Evolutionary conservation across 1,140 invertebrate genomes (phyloP).

Genomic region (Aphelenchoides avenae): DNA sequence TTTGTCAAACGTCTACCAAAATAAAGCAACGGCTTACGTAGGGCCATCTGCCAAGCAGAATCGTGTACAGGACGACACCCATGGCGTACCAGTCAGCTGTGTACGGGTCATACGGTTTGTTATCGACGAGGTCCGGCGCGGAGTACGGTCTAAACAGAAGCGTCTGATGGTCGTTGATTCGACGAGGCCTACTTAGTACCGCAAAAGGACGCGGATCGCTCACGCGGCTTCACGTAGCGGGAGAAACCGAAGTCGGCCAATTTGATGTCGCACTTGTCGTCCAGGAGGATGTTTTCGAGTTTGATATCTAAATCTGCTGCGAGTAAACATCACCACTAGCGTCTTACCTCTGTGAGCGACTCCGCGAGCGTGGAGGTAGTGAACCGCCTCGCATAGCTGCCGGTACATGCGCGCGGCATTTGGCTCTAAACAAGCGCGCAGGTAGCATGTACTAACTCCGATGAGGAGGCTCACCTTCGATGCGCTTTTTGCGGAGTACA

Average conservation of each 20-base stretch:
- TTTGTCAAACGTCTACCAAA: neutral
- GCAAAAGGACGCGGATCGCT: conserved; percentile 13
- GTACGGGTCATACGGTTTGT: conserved; percentile 6
- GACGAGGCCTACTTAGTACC: conserved; percentile 5
- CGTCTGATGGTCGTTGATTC: neutral
- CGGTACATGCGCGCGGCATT: conserved; percentile 7
- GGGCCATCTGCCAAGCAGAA: conserved; percentile 14
- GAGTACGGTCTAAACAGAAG: conserved; percentile 7
- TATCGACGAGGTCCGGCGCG: conserved; percentile 1
- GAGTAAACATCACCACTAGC: neutral
- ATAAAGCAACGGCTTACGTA: conserved; percentile 3
- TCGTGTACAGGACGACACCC: conserved; percentile 12
- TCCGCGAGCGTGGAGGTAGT: conserved; percentile 9
- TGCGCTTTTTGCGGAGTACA: neutral
- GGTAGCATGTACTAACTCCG: neutral
- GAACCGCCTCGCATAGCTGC: conserved; percentile 17
- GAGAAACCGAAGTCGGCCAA: conserved; percentile 82
- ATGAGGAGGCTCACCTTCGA: conserved; percentile 4
- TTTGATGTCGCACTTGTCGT: conserved; percentile 96
- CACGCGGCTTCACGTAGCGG: neutral
- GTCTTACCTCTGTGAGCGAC: conserved; percentile 9
- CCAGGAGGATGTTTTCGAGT: conserved; percentile 77
- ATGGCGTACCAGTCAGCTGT: conserved; percentile 19
- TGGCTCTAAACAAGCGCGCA: neutral
- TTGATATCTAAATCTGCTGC: conserved; percentile 9